Percentiles rank a stretch among this genome's conserved stretches.
Evolutionary conservation across 2,113 vertebrate genomes (phyloP).

Genomic region (Sclerurus mexicanus): DNA sequence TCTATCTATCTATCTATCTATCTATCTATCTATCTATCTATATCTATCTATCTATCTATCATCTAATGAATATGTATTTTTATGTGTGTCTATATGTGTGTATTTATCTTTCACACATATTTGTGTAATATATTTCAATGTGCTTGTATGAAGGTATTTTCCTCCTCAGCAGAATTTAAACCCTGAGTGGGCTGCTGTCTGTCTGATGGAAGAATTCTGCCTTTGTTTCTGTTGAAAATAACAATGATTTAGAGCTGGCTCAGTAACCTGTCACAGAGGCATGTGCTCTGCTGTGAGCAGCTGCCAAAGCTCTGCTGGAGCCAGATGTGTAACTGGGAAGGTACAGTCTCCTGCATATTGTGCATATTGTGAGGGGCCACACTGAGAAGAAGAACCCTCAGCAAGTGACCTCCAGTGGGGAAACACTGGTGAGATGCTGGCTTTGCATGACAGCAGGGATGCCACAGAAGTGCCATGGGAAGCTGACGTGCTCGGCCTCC

Average conservation of each 20-base stretch:
- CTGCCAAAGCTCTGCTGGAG: neutral
- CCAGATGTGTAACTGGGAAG: neutral
- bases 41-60: neutral
- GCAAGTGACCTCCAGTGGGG: neutral
- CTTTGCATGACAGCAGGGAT: neutral
- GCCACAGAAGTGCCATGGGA: neutral
- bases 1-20: neutral
- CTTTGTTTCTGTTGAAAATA: neutral
- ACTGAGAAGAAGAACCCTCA: neutral
- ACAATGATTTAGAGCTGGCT: neutral
- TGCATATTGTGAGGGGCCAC: neutral
- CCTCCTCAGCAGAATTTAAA: neutral
- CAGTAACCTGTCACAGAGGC: neutral
- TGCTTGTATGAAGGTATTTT: neutral
- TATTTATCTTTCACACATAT: accelerated
- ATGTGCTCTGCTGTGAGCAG: neutral
- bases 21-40: too few relatives aligned
- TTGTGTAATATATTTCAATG: neutral
- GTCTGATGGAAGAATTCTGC: neutral
- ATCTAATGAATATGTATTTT: neutral
- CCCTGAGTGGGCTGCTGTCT: neutral
- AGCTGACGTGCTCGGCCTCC: neutral
- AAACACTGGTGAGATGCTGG: accelerated
- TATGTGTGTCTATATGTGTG: neutral
- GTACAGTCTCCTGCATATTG: neutral